Evolutionary conservation across 2,888 invertebrate species (phyloP).

Genomic region (Hydroisotoma schaefferi): DNA sequence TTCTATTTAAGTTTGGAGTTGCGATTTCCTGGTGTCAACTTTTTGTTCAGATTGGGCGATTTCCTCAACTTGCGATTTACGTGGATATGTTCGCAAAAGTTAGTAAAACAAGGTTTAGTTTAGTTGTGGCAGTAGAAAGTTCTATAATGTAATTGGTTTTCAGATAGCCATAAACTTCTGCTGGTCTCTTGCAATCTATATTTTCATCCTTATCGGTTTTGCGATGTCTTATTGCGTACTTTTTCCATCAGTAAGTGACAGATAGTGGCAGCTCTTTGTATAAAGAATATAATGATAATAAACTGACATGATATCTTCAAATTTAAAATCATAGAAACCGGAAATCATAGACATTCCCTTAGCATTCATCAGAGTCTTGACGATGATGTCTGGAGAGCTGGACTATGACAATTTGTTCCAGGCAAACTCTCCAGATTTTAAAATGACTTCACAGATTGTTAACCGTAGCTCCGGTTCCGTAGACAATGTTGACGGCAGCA

Average conservation of each 20-base stretch:
- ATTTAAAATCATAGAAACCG: constrained; percentile 34
- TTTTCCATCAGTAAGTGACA: constrained; percentile 32
- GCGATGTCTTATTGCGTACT: constrained; percentile 39
- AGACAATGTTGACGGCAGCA: background rate
- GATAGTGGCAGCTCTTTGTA: too few species aligned
- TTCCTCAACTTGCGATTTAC: constrained; percentile 35
- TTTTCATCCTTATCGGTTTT: constrained; percentile 33
- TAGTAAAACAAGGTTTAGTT: constrained; percentile 1
- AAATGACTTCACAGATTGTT: background rate
- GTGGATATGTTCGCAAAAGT: constrained; percentile 42
- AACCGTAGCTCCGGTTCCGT: too few species aligned
- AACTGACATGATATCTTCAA: too few species aligned
- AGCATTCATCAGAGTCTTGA: constrained; percentile 29
- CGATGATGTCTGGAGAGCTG: constrained; percentile 40
- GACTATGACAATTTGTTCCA: constrained; percentile 33
- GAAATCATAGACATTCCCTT: constrained; percentile 29
- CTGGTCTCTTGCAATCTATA: constrained; percentile 33
- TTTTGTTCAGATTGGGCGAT: constrained; percentile 35
- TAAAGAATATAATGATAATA: too few species aligned
- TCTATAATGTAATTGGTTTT: background rate
- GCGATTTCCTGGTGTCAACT: constrained; percentile 36
- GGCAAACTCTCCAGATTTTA: background rate
- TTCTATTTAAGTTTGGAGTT: constrained; percentile 33
- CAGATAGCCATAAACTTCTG: constrained; percentile 38
- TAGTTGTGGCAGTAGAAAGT: background rate